Percentiles rank a stretch among this genome's conserved stretches.
Evolutionary conservation across 2,113 vertebrate genomes (phyloP).

Genomic region (Ciconia boyciana): DNA sequence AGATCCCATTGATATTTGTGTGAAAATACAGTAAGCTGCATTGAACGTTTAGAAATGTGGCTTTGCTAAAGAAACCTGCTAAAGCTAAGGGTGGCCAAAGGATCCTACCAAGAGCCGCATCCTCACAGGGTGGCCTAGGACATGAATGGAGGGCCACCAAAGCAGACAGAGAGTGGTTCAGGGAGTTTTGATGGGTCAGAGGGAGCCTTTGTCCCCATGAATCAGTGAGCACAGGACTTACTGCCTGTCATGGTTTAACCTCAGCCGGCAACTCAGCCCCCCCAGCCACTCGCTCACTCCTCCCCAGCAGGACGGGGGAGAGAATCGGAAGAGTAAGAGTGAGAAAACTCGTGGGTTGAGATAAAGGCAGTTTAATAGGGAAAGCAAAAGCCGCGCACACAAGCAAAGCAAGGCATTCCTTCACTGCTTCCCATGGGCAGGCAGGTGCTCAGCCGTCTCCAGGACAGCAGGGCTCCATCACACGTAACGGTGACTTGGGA

Average conservation of each 20-base stretch:
- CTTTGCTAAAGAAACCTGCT: neutral
- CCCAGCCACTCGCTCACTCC: too few relatives aligned
- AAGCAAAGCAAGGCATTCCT: neutral
- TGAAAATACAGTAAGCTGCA: neutral
- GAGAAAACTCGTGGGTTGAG: neutral
- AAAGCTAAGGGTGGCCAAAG: neutral
- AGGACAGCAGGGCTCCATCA: neutral
- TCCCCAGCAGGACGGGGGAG: neutral
- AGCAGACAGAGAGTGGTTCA: neutral
- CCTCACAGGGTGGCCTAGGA: neutral
- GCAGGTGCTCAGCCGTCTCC: neutral
- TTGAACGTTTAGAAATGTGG: neutral
- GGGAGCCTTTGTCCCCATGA: neutral
- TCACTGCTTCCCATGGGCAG: neutral
- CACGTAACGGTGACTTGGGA: neutral
- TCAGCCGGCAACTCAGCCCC: neutral
- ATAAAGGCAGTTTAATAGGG: neutral
- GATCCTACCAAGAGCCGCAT: neutral
- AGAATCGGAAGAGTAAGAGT: neutral
- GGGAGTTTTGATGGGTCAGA: neutral
- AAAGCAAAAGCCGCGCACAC: neutral
- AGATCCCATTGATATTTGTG: slow-evolving; percentile 49
- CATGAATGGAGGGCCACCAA: neutral
- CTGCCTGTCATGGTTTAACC: neutral
- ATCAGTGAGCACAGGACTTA: neutral